These are phyloP conservation scores for Zaprionus tsacasi DNA, from an alignment of 1,140 invertebrate genomes.

Conservation along the genomic window DNA sequence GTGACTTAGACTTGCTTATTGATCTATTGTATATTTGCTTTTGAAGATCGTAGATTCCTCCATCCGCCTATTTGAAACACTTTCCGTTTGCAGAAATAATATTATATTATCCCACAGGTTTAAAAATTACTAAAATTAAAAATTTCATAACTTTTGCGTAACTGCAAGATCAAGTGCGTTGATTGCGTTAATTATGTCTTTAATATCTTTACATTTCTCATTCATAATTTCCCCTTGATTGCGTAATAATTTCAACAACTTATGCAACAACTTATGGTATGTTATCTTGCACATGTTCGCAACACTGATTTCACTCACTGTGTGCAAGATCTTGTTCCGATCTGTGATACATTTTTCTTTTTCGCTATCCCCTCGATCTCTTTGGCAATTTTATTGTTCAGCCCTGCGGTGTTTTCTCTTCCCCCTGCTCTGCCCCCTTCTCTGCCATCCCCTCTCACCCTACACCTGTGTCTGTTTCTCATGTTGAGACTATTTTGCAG, in stretches of 20 bases:
- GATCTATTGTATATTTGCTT: too few relatives aligned
- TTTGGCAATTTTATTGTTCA: neutral
- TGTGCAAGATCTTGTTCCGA: neutral
- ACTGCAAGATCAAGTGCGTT: neutral
- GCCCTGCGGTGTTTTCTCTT: neutral
- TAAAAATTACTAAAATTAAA: neutral
- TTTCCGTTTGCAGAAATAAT: too few relatives aligned
- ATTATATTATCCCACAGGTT: too few relatives aligned
- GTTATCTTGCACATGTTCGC: neutral
- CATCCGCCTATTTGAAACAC: too few relatives aligned
- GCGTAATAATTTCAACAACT: neutral
- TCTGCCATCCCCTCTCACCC: neutral
- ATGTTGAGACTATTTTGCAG: constrained; percentile 10
- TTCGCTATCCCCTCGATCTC: neutral
- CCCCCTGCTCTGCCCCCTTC: neutral
- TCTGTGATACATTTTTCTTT: neutral
- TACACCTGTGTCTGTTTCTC: constrained; percentile 16
- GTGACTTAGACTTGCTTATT: too few relatives aligned
- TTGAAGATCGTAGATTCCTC: too few relatives aligned
- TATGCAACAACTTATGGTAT: neutral
- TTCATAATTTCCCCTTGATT: neutral
- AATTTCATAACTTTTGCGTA: neutral
- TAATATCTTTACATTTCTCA: neutral
- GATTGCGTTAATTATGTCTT: neutral
- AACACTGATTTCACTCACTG: neutral